These are phyloP conservation scores for human (Homo sapiens) DNA, from an alignment of 2,113 vertebrate genomes.

Conservation along the genomic window DNA sequence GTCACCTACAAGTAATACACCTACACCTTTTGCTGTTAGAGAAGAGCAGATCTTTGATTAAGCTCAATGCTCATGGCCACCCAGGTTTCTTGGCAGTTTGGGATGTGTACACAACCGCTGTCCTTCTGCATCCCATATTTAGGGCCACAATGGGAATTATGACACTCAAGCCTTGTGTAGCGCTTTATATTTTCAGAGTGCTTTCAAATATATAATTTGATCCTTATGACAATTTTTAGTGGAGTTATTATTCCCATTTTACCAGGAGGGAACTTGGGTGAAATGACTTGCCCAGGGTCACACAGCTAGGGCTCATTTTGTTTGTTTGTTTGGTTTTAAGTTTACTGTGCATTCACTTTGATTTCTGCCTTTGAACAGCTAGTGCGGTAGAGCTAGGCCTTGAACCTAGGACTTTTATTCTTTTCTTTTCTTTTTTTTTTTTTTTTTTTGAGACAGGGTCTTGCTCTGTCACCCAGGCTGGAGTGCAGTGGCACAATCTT, in stretches of 20 bases:
- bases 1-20: neutral
- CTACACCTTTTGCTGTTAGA: neutral
- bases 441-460: no score
- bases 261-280: neutral
- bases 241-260: neutral
- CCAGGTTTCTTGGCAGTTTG: neutral
- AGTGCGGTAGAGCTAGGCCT: neutral
- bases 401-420: neutral
- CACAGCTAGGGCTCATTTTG: neutral
- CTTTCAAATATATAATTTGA: neutral
- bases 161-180: neutral
- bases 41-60: neutral
- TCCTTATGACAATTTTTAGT: neutral
- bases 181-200: neutral
- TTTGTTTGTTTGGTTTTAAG: neutral
- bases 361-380: neutral
- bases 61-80: rapidly evolving
- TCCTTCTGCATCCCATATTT: neutral
- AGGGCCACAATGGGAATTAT: neutral
- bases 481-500: no score
- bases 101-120: neutral
- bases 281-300: neutral
- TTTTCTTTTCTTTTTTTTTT: no score
- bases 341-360: neutral
- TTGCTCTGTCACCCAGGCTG: no score